phyloP scores from a whole-genome alignment of 2,888 invertebrate species.

The Ectemnius continuus region DNA sequence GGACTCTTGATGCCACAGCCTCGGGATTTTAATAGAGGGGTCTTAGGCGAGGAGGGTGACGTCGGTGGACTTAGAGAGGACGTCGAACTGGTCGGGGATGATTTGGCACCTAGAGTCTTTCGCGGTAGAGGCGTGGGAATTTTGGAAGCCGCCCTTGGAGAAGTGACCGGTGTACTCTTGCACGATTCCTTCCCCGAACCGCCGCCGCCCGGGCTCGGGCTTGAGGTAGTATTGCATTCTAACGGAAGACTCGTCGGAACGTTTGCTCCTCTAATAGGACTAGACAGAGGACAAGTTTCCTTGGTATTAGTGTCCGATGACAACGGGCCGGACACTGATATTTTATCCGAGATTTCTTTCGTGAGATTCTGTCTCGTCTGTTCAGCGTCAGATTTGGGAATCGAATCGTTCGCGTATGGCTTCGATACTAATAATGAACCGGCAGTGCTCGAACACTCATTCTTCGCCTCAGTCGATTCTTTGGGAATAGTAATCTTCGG shows the following conservation, averaged over 20 bases:
- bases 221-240: constrained; percentile 44
- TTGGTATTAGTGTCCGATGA: constrained; percentile 21
- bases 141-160: constrained; percentile 68
- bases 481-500: constrained; percentile 42
- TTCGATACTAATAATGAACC: constrained; percentile 20
- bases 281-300: constrained; percentile 19
- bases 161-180: constrained; percentile 49
- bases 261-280: constrained; percentile 28
- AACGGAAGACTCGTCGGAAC: constrained; percentile 37
- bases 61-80: constrained; percentile 48
- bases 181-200: constrained; percentile 30
- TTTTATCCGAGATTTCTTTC: constrained; percentile 29
- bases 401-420: constrained; percentile 34
- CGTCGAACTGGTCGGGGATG: constrained; percentile 50
- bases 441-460: constrained; percentile 31
- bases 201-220: too few relatives aligned
- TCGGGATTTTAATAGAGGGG: constrained; percentile 50
- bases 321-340: constrained; percentile 3
- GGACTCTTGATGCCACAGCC: constrained; percentile 46
- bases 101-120: constrained; percentile 59
- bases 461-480: constrained; percentile 37
- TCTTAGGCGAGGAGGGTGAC: constrained; percentile 54
- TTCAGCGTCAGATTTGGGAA: constrained; percentile 20
- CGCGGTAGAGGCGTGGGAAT: constrained; percentile 74
- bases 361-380: constrained; percentile 18